Evolutionary conservation across 2,888 invertebrate genomes (phyloP).

Genomic region (Drosophila kambysellisi): DNA sequence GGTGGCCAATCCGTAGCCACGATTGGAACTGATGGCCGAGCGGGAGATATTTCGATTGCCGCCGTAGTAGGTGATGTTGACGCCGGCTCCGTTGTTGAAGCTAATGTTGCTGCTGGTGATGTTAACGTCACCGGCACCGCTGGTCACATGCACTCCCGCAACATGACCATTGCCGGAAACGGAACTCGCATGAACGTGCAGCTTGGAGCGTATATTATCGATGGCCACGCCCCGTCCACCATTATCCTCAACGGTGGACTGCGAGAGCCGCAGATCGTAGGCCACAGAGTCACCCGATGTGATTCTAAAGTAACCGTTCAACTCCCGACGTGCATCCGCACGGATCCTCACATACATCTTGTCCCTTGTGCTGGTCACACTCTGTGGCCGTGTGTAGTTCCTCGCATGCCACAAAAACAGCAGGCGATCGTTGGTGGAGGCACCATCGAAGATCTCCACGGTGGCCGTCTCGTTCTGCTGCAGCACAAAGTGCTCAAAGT

Average conservation of each 20-base stretch:
- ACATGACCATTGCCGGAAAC: slow-evolving; percentile 95
- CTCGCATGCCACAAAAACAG: slow-evolving; percentile 90
- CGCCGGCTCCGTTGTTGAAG: slow-evolving; percentile 96
- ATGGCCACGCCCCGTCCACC: slow-evolving; percentile 97
- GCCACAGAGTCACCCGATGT: slow-evolving; percentile 91
- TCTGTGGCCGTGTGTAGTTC: slow-evolving; percentile 95
- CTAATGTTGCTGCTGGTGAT: slow-evolving; percentile 95
- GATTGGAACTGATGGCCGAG: slow-evolving; percentile 93
- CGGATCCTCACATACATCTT: slow-evolving; percentile 92
- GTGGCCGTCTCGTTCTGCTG: slow-evolving; percentile 90
- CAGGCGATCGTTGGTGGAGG: slow-evolving; percentile 89
- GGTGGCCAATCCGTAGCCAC: slow-evolving; percentile 94
- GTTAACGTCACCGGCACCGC: slow-evolving; percentile 97
- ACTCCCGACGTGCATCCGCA: slow-evolving; percentile 90
- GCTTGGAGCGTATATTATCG: slow-evolving; percentile 94
- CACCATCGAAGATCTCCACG: slow-evolving; percentile 92
- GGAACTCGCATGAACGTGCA: slow-evolving; percentile 93
- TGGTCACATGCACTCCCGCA: slow-evolving; percentile 95
- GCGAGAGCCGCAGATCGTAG: slow-evolving; percentile 94
- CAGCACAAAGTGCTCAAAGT: slow-evolving; percentile 92
- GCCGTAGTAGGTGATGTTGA: slow-evolving; percentile 98
- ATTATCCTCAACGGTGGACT: slow-evolving; percentile 94
- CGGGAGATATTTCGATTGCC: slow-evolving; percentile 96
- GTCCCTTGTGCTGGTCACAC: slow-evolving; percentile 92
- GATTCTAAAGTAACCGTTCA: slow-evolving; percentile 91